A percentile compares a stretch with the other conserved stretches of the same genome.
Conservation (phyloP, 2,797 vertebrate genomes). For the Nasua narica region DNA sequence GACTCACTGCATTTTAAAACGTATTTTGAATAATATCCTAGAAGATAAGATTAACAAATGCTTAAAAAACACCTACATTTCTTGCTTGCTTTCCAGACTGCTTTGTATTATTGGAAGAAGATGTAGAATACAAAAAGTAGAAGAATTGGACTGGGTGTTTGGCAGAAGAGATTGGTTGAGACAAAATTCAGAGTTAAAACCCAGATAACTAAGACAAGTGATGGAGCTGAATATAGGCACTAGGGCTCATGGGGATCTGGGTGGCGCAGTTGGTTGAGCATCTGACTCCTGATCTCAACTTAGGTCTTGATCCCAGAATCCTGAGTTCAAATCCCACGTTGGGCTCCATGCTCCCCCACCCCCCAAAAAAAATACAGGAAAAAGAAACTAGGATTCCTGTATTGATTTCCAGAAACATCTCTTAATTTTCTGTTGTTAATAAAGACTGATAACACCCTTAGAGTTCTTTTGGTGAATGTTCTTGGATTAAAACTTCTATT, state of each 20-base stretch:
- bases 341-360: no score
- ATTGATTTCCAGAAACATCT: background rate
- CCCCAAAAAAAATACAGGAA: no score
- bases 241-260: background rate
- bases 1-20: background rate
- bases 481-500: background rate
- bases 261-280: no score
- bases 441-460: background rate
- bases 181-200: background rate
- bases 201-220: background rate
- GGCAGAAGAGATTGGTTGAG: background rate
- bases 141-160: background rate
- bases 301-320: background rate
- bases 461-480: background rate
- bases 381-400: background rate
- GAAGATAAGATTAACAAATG: background rate
- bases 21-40: background rate
- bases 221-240: background rate
- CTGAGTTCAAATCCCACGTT: background rate
- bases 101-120: background rate
- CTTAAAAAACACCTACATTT: background rate
- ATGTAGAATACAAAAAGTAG: background rate
- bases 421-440: background rate
- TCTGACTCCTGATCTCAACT: background rate
- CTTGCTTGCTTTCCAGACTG: background rate